Base-by-base conservation (phyloP, 2,113 vertebrate genomes). In the Phalacrocorax brasilianus region DNA sequence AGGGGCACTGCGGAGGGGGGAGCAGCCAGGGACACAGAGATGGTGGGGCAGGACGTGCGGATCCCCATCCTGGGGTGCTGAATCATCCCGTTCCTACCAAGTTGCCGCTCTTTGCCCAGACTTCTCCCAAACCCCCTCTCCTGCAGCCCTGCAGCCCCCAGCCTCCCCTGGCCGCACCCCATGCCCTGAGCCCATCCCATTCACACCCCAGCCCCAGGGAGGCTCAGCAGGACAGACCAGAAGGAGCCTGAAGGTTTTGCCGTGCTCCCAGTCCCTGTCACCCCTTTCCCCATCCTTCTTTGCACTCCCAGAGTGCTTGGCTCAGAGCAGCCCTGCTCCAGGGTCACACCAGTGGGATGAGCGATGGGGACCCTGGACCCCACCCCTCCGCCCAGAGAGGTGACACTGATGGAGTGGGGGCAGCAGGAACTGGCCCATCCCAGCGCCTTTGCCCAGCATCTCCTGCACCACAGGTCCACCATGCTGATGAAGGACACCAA, bases 241-340 rank as follows among this genome's bases (percentile, higher is more conserved):
- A 32, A 49, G 75, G 21, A 19, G 28, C 22, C 59, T 12, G 59
- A 63, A 33, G 59, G 35, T 65, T 79, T 44, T 79, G 23, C 38
- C 1, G 2, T 0, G 3, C 23, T 65, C 30, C 38, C 2, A 3
- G 16, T 66, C 24, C 76, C 19, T 1, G 2, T 53, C 35, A 42
- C 7, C 47, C 28, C 28, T 30, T n/a, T 65, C 61, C 18, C 75
- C 5, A 1, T 50, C 45, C 59, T 40, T 15, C 72, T 47, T 11
- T 6, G 28, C 7, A 19, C 50, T 30, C 50, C 7, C 59, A 13
- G 62, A 45, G 62, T 1, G 1, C 32, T 30, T 11, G 50, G 50
- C 77, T 35, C 62, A 19, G 23, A 53, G 35, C 35, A 74, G 52
- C 52, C 30, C 35, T 20, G 32, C 40, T 12, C 16, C 4, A 1